phyloP scores from a whole-genome alignment of 2,888 invertebrate species.

The Drosophila silvestris region DNA sequence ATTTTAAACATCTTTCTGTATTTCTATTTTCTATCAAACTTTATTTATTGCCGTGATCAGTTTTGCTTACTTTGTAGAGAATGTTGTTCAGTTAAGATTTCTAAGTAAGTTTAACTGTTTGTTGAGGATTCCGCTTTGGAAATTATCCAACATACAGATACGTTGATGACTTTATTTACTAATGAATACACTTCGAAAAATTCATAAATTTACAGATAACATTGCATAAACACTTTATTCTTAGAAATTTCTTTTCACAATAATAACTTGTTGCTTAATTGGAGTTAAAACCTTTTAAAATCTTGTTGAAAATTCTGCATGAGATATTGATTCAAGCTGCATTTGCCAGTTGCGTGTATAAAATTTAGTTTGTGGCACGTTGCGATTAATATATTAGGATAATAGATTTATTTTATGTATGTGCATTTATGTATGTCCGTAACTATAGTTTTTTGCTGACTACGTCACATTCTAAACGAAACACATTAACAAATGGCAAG shows the following conservation, averaged over 20 bases:
- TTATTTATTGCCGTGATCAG: background rate
- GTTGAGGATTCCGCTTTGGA: background rate
- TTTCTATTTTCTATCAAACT: background rate
- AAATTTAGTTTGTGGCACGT: constrained; percentile 28
- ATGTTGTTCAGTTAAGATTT: background rate
- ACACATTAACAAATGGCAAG: constrained; percentile 35
- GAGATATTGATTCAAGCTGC: constrained; percentile 7
- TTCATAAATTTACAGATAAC: constrained; percentile 23
- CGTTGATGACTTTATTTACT: background rate
- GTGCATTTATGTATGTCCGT: background rate
- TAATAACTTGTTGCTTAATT: constrained; percentile 37
- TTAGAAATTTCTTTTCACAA: constrained; percentile 33
- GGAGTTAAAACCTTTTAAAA: constrained; percentile 26
- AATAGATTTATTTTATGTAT: constrained; percentile 38
- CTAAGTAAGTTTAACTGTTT: background rate
- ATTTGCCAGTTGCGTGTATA: constrained; percentile 20
- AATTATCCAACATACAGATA: background rate
- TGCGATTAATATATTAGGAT: constrained; percentile 14
- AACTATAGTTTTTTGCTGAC: constrained; percentile 5
- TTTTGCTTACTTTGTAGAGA: background rate
- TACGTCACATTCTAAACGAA: constrained; percentile 24
- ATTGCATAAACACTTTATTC: constrained; percentile 46
- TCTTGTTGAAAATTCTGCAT: constrained; percentile 5
- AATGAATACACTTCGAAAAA: background rate
- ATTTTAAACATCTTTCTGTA: background rate